Evolutionary conservation across 1,140 invertebrate genomes (phyloP).

Genomic region (Eurosta solidaginis): DNA sequence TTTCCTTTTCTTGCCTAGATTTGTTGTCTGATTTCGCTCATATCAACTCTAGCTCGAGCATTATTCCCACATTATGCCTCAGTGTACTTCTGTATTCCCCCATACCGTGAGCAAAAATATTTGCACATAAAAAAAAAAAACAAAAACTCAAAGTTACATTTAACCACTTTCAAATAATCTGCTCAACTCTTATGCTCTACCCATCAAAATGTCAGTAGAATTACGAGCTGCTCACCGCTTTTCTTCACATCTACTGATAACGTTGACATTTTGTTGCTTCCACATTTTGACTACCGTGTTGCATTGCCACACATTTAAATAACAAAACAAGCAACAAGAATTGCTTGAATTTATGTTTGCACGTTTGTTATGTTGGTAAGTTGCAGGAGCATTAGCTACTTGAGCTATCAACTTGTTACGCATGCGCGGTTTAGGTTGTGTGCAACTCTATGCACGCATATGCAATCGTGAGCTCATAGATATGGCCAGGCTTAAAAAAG

Average conservation of each 20-base stretch:
- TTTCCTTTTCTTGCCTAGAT: too few species aligned
- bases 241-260: constrained; percentile 12
- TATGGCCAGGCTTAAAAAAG: background rate
- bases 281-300: constrained; percentile 19
- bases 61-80: too few species aligned
- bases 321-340: background rate
- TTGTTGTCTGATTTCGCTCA: too few species aligned
- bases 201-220: constrained; percentile 10
- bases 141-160: too few species aligned
- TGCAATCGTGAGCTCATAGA: background rate
- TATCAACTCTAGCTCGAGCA: too few species aligned
- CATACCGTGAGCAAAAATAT: too few species aligned
- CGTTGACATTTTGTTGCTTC: constrained; percentile 22
- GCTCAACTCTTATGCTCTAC: background rate
- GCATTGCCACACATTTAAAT: background rate
- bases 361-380: background rate
- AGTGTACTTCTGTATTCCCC: too few species aligned
- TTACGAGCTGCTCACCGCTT: constrained; percentile 4
- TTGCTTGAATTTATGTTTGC: background rate
- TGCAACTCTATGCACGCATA: too few species aligned
- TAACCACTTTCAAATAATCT: background rate
- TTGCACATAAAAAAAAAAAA: too few species aligned
- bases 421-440: too few species aligned
- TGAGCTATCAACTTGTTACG: background rate
- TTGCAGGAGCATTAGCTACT: background rate